Conservation (phyloP, 2,797 vertebrate species). For the Cyprinodon diabolis region DNA sequence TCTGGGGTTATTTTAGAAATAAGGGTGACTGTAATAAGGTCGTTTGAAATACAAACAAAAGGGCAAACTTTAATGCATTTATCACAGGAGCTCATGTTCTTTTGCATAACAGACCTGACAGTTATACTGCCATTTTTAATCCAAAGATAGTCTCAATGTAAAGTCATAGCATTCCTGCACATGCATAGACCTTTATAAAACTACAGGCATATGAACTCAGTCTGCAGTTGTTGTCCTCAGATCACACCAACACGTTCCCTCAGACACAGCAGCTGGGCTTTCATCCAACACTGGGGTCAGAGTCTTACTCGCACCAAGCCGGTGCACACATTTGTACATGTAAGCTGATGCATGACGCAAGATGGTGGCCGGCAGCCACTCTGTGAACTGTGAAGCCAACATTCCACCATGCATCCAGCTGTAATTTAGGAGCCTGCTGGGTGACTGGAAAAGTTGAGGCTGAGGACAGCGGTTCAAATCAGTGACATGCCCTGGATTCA, state of each 20-base stretch:
- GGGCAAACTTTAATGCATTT: conserved; percentile 27
- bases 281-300: conserved; percentile 46
- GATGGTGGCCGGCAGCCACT: conserved; percentile 51
- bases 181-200: conserved; percentile 27
- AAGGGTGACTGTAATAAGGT: conserved; percentile 3
- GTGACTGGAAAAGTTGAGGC: conserved; percentile 42
- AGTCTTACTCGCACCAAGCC: conserved; percentile 32
- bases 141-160: conserved; percentile 27
- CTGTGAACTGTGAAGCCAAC: conserved; percentile 63
- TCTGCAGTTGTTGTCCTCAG: conserved; percentile 30
- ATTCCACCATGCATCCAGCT: conserved; percentile 62
- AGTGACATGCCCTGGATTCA: conserved; percentile 34
- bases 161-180: conserved; percentile 20
- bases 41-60: conserved; percentile 34
- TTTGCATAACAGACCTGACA: conserved; percentile 23
- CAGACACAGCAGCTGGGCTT: conserved; percentile 33
- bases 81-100: conserved; percentile 16
- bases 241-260: conserved; percentile 7
- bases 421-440: conserved; percentile 65
- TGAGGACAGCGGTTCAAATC: conserved; percentile 45
- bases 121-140: conserved; percentile 11
- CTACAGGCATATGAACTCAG: conserved; percentile 7
- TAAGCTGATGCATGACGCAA: conserved; percentile 46
- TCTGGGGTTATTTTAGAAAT: conserved; percentile 54
- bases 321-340: conserved; percentile 47